phyloP scores from a whole-genome alignment of 2,797 vertebrate genomes.

The Mormyrops boulengeri region DNA sequence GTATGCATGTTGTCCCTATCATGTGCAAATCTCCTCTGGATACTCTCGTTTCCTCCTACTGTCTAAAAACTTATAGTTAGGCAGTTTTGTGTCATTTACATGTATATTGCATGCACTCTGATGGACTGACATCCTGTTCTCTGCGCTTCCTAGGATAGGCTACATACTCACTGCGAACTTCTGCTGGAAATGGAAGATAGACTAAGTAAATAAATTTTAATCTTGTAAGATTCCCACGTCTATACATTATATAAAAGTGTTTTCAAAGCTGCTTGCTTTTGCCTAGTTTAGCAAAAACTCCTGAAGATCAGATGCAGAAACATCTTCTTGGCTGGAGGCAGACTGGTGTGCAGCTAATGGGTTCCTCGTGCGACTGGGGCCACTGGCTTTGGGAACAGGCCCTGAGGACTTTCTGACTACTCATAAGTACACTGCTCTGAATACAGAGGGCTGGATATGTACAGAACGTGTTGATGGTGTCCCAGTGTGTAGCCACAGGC shows the following conservation, averaged over 20 bases:
- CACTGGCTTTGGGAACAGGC: not conserved
- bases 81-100: not conserved
- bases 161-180: not conserved
- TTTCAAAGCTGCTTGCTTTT: not conserved
- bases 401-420: not conserved
- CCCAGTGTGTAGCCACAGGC: not conserved
- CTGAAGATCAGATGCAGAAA: not conserved
- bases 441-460: not conserved
- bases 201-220: not conserved
- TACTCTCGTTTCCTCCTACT: not conserved
- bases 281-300: not conserved
- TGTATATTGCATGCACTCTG: not conserved
- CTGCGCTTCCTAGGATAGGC: not conserved
- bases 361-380: not conserved
- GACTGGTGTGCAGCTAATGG: constrained; percentile 2
- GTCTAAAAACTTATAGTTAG: not conserved
- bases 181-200: not conserved
- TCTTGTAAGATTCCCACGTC: not conserved
- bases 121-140: not conserved
- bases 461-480: not conserved
- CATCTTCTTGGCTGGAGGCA: not conserved
- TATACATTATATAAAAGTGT: not conserved
- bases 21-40: not conserved
- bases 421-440: constrained; percentile 26
- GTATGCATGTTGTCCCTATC: not conserved